Evolutionary conservation across 1,140 invertebrate genomes (phyloP), one percentile per base, ranked within the genome.

Genomic region (Wasmannia auropunctata): DNA sequence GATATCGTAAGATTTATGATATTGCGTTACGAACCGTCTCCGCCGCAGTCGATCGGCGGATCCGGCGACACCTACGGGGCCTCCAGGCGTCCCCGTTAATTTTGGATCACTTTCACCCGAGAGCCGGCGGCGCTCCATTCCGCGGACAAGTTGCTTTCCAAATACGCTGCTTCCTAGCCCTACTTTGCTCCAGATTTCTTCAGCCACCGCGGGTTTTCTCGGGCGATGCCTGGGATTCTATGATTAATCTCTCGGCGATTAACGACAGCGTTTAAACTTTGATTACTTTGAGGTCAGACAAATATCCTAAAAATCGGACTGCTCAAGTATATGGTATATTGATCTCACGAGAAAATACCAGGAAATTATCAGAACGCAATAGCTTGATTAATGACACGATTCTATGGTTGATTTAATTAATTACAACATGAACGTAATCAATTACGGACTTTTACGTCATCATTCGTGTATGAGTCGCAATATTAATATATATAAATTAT

Each of bases 21-120:
- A 43, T 58, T 72, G 19, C 25, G 31, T 54, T 65, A 28, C 31
- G 31, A 87, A 65, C 43, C 72, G 60, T 79, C 65, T 54, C 43
- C 28, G 5, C n/a, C n/a, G 69, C n/a, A 40, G 86, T 62, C 80
- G 70, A 74, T 88, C 62, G 60, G 69, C 56, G 46, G 79, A 75
- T 58, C 54, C 58, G 76, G 60, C 56, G 76, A 89, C 88, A 88
- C 87, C 87, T 86, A 89, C 77, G 88, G 86, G 51, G 70, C 63
- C 87, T 69, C 85, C 70, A 70, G 80, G 80, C 88, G 88, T 90
- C 89, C 89, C 86, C 88, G 88, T 87, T 90, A 90, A 90, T 90
- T 90, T 90, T 69, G 88, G 86, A 90, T 90, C 89, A 90, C 89
- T 90, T 90, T 90, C 89, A 90, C 89, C 62, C 67, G 65, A 62